Evolutionary conservation across 37 sponge, comb jelly and placozoan species (phyloP).

Genomic region (Spongilla lacustris): DNA sequence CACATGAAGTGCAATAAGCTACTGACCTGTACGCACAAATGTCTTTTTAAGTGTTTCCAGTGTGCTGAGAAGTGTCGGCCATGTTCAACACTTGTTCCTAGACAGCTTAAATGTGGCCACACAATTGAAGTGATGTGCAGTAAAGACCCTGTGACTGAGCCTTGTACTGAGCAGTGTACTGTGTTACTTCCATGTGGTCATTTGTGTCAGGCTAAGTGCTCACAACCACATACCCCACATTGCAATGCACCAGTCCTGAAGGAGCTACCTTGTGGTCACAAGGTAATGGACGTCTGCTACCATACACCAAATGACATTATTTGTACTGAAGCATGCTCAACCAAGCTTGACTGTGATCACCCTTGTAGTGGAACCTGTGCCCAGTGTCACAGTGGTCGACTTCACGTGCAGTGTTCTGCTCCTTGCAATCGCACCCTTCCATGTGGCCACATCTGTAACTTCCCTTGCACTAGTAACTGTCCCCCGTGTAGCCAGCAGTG

Average conservation of each 20-base stretch:
- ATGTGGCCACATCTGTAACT: slow-evolving; percentile 85
- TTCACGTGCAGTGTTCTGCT: slow-evolving; percentile 64
- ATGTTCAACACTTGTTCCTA: slow-evolving; percentile 56
- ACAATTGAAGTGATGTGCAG: slow-evolving; percentile 34
- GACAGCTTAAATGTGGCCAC: slow-evolving; percentile 69
- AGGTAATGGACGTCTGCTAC: slow-evolving; percentile 27
- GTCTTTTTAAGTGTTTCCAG: slow-evolving; percentile 66
- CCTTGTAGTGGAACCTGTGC: slow-evolving; percentile 76
- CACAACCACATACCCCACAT: slow-evolving; percentile 40
- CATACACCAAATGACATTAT: neutral
- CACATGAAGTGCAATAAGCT: slow-evolving; percentile 47
- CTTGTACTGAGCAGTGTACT: slow-evolving; percentile 60
- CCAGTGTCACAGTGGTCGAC: slow-evolving; percentile 66
- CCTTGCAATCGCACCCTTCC: slow-evolving; percentile 74
- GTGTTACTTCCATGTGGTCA: slow-evolving; percentile 79
- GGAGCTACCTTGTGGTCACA: slow-evolving; percentile 72
- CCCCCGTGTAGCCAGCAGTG: slow-evolving; percentile 76
- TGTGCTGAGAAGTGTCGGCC: slow-evolving; percentile 50
- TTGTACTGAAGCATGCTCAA: slow-evolving; percentile 50
- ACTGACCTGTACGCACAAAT: slow-evolving; percentile 77
- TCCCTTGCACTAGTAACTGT: slow-evolving; percentile 64
- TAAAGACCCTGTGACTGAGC: neutral
- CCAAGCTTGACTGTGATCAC: slow-evolving; percentile 71
- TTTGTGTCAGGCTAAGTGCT: slow-evolving; percentile 66
- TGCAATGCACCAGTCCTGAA: slow-evolving; percentile 38